Percentiles rank a stretch among this genome's conserved stretches.
phyloP scores from a whole-genome alignment of 2,888 invertebrate species.

The Cataglyphis rosenhaueri region DNA sequence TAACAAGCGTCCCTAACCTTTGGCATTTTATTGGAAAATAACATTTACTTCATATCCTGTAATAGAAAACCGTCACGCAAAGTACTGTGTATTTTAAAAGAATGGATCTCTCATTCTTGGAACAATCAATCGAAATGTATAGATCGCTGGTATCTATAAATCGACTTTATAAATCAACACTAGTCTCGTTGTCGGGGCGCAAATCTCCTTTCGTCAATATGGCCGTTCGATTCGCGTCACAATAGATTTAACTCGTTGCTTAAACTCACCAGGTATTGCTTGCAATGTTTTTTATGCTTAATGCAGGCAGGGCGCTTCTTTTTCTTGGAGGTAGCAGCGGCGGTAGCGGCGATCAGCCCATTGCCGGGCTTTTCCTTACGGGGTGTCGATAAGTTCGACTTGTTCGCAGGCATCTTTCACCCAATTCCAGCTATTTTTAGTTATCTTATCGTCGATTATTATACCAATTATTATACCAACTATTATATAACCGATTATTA shows the following conservation, averaged over 20 bases:
- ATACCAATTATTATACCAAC: too few species aligned
- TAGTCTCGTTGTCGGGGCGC: not conserved
- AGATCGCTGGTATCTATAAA: not conserved
- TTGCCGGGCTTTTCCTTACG: constrained; percentile 80
- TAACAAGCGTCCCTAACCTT: constrained; percentile 17
- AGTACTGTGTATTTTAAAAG: constrained; percentile 9
- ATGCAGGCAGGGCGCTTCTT: constrained; percentile 81
- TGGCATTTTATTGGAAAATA: not conserved
- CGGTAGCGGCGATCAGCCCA: constrained; percentile 70
- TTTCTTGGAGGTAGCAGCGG: constrained; percentile 70
- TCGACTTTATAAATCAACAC: not conserved
- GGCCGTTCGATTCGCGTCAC: constrained; percentile 60
- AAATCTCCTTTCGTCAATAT: constrained; percentile 55
- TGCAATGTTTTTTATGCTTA: constrained; percentile 82
- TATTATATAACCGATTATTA: too few species aligned
- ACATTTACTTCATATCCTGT: not conserved
- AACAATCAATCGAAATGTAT: constrained; percentile 21
- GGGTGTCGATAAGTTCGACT: constrained; percentile 78
- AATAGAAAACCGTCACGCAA: not conserved
- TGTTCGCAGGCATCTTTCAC: constrained; percentile 82
- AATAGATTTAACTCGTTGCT: constrained; percentile 48
- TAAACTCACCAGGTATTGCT: constrained; percentile 83
- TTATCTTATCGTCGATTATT: constrained; percentile 11
- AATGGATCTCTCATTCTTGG: not conserved
- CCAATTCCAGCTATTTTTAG: not conserved